phyloP scores from a whole-genome alignment of 2,113 vertebrate species.

The Gorilla gorilla region DNA sequence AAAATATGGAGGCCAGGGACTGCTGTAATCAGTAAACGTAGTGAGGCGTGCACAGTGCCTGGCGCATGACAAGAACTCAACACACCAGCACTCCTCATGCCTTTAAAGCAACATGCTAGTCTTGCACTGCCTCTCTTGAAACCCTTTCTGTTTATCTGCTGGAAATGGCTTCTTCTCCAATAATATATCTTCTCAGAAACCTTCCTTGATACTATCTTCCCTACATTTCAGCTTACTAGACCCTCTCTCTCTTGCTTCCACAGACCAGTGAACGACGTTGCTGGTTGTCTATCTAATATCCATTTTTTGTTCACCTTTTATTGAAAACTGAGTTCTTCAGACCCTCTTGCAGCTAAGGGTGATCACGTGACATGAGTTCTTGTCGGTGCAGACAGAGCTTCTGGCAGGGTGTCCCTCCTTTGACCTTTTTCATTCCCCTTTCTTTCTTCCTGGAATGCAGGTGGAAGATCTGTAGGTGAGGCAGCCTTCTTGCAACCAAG shows the following conservation, averaged over 20 bases:
- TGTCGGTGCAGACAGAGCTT: not conserved
- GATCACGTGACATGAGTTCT: not conserved
- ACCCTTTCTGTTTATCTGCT: not conserved
- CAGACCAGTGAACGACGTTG: not conserved
- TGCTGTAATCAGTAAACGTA: accelerated
- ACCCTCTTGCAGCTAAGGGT: not conserved
- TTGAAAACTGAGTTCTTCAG: not conserved
- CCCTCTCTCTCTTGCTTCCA: not conserved
- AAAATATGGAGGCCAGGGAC: not conserved
- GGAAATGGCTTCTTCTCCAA: not conserved
- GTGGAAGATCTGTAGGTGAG: not conserved
- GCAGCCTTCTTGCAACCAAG: not conserved
- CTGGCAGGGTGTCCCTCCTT: not conserved
- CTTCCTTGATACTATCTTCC: not conserved
- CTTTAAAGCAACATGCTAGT: not conserved
- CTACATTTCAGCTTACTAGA: not conserved
- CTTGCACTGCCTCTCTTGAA: accelerated
- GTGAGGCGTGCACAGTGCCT: accelerated
- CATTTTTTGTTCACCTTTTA: not conserved
- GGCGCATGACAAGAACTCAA: not conserved
- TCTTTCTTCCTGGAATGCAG: not conserved
- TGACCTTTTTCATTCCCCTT: not conserved
- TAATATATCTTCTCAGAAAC: not conserved
- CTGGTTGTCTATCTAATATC: not conserved
- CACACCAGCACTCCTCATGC: accelerated